Evolutionary conservation across 2,113 vertebrate genomes (phyloP), one percentile per base, ranked within the genome.

Genomic region (Centropus bengalensis): DNA sequence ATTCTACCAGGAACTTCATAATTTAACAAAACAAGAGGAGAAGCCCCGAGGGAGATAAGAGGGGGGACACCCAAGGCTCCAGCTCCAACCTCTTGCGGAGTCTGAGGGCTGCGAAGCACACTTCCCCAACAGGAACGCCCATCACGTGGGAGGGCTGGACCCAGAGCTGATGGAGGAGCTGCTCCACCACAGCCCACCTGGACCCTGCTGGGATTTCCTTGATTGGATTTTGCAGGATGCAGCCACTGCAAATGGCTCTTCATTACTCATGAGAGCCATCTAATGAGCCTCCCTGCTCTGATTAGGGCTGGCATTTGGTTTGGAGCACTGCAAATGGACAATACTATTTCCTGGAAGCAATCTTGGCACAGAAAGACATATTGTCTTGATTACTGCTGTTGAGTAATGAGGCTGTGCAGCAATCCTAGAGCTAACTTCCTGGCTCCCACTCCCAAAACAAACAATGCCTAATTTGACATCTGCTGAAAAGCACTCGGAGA

Each of bases 171-270:
- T 30, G 19, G 12, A 49, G 84, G 68, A 91, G 89, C 38, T 24
- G 21, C 63, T 83, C 77, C 40, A 38, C 60, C 63, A 33, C 10
- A 86, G 82, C 81, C 26, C 13, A 5, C 20, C 21, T 16, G 6
- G 36, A 93, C 91, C 95, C 93, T 76, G 69, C 30, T 75, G 97
- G 96, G 94, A 97, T 97, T 97, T 95, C 95, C 87, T 91, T 97
- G 96, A 97, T 95, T 96, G 86, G 94, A 96, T 98, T 97, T 96
- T 23, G 18, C 89, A 97, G 93, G 96, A 97, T 96, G 94, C 89
- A 97, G 94, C 76, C 92, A 71, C 30, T 58, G 91, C 94, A 96
- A 97, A 97, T 93, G 94, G 92, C 91, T 90, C 95, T 82, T 82
- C 86, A 88, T 94, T 77, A 86, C 94, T 93, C 91, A 92, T 24